Evolutionary conservation across 2,113 vertebrate species (phyloP), one percentile per base, ranked within the genome.

Genomic region (Prunella himalayana): DNA sequence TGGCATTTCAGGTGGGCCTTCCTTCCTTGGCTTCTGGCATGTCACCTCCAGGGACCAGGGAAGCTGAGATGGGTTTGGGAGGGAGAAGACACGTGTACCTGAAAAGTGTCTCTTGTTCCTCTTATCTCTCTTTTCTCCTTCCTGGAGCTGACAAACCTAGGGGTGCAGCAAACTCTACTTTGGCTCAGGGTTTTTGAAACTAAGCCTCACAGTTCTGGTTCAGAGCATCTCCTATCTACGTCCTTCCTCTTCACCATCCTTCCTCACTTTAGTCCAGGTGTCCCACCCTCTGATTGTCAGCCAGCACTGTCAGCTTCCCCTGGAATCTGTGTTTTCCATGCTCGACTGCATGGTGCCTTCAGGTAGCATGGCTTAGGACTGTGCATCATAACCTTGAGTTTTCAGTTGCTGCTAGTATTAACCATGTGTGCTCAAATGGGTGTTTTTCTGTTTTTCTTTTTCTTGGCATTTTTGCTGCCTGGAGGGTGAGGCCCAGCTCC

Each of bases 281-380:
- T 28, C 15, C 11, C n/a, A 37, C 9, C 2, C 9, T 33, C 20
- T 68, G 33, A 16, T 33, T 9, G 0, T 13, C 30, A 73, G 21
- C 23, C 45, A 30, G 17, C 11, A 20, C 25, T 51, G 30, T 23
- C 21, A 31, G 6, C 20, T 64, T 35, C 51, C 33, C 13, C 14
- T 81, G 56, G 60, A 65, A 73, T 73, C 61, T 19, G 2, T 2
- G 0, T 77, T 93, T 86, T 69, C 49, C 27, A 18, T 16, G 3
- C 15, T 68, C 0, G 0, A 33, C 28, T 60, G 4, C 6, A 0
- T n/a, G 42, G 56, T 3, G 2, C 11, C 42, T 65, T 35, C 1
- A 7, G 22, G 22, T 73, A 51, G 42, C 6, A 11, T 5, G 6
- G 13, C 12, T 33, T 73, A 59, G 30, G 68, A 56, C 10, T 28